phyloP scores from a whole-genome alignment of 53 echinoderm and acorn worm species.

The Crossaster papposus region DNA sequence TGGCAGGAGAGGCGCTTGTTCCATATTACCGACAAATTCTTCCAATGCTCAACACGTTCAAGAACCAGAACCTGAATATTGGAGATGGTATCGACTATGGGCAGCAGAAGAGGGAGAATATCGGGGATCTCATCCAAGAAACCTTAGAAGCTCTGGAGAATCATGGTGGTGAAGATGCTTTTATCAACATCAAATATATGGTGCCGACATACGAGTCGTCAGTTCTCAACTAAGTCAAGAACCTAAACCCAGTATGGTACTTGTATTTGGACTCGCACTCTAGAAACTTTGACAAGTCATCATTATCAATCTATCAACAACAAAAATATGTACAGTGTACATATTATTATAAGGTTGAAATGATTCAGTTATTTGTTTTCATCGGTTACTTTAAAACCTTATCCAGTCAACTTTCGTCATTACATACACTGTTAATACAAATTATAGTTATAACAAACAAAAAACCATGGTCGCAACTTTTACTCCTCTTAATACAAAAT shows the following conservation, averaged over 20 bases:
- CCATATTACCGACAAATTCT: constrained; percentile 98
- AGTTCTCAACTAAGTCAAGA: constrained; percentile 81
- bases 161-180: constrained; percentile 92
- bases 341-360: too few relatives aligned
- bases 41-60: constrained; percentile 95
- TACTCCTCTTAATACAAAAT: too few relatives aligned
- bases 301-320: neutral
- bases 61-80: constrained; percentile 85
- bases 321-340: too few relatives aligned
- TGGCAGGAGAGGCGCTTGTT: constrained; percentile 91
- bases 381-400: too few relatives aligned
- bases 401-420: fast-evolving
- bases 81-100: constrained; percentile 99
- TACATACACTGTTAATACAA: too few relatives aligned
- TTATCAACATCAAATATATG: constrained; percentile 99
- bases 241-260: neutral
- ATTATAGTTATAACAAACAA: too few relatives aligned
- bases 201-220: constrained; percentile 96
- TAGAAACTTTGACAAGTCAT: neutral
- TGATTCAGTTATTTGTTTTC: too few relatives aligned
- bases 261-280: neutral
- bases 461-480: too few relatives aligned
- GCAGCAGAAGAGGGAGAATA: constrained; percentile 94
- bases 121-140: constrained; percentile 96
- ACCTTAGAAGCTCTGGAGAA: constrained; percentile 87